Evolutionary conservation across 2,113 vertebrate species (phyloP).

Genomic region (Notarius lentiginosus): DNA sequence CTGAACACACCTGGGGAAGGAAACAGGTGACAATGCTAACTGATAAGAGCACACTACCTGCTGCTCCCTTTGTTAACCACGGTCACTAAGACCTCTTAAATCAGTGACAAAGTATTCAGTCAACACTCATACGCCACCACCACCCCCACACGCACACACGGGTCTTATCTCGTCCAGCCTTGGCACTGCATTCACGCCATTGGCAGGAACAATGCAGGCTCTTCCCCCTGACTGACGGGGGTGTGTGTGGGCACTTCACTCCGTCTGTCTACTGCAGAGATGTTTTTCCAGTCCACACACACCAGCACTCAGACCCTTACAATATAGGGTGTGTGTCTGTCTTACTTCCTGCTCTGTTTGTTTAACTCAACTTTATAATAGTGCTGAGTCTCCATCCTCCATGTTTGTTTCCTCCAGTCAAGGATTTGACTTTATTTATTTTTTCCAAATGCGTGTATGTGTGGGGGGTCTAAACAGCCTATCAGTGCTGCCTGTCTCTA

Average conservation of each 20-base stretch:
- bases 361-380: constrained; percentile 74
- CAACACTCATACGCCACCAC: constrained; percentile 51
- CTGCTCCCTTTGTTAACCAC: constrained; percentile 56
- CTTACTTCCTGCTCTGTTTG: constrained; percentile 74
- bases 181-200: constrained; percentile 76
- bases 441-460: background rate
- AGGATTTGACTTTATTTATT: constrained; percentile 53
- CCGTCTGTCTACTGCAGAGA: constrained; percentile 64
- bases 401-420: constrained; percentile 68
- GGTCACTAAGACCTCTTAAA: constrained; percentile 68
- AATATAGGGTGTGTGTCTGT: constrained; percentile 75
- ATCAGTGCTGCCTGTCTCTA: background rate
- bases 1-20: constrained; percentile 69
- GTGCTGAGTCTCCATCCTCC: constrained; percentile 63
- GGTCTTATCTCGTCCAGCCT: constrained; percentile 74
- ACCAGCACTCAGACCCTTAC: constrained; percentile 52
- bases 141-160: constrained; percentile 54
- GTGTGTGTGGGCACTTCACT: constrained; percentile 74
- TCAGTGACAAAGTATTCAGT: constrained; percentile 73
- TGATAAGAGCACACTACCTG: constrained; percentile 74
- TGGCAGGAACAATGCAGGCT: constrained; percentile 74
- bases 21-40: constrained; percentile 74
- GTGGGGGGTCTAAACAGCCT: background rate
- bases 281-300: constrained; percentile 74
- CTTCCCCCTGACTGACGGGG: constrained; percentile 77